Evolutionary conservation across 2,113 vertebrate genomes (phyloP).

Genomic region (Pomatorhinus ruficollis): DNA sequence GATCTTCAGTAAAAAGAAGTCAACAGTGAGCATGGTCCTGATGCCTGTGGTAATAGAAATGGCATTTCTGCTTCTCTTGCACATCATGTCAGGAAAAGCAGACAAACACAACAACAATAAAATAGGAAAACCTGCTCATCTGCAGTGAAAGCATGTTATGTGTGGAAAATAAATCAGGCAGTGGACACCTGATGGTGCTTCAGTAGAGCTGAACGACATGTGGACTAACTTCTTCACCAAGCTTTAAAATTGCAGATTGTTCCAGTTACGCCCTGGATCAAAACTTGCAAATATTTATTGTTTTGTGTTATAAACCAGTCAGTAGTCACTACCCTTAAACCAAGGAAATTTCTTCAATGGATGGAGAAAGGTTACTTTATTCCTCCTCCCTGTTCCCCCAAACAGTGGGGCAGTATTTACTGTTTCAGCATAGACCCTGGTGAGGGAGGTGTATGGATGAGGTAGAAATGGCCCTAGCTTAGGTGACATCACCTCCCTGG

Average conservation of each 20-base stretch:
- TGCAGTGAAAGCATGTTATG: neutral
- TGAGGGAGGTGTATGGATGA: rapidly evolving
- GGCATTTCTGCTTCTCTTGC: neutral
- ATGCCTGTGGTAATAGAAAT: neutral
- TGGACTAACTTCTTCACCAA: neutral
- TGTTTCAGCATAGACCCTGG: neutral
- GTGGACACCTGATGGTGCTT: neutral
- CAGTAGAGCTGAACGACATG: neutral
- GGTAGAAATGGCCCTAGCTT: neutral
- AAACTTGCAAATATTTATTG: neutral
- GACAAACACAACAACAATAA: neutral
- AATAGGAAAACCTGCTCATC: neutral
- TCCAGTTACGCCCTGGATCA: neutral
- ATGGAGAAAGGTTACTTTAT: neutral
- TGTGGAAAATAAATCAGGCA: neutral
- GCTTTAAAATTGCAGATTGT: neutral
- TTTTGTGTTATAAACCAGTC: neutral
- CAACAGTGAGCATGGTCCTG: neutral
- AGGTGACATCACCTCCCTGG: rapidly evolving
- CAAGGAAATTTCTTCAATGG: neutral
- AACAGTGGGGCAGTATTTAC: rapidly evolving
- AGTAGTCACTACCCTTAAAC: neutral
- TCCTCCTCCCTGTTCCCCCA: neutral
- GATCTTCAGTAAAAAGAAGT: neutral
- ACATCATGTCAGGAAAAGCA: neutral